phyloP scores from a whole-genome alignment of 2,797 vertebrate genomes.

The Brotula barbata region DNA sequence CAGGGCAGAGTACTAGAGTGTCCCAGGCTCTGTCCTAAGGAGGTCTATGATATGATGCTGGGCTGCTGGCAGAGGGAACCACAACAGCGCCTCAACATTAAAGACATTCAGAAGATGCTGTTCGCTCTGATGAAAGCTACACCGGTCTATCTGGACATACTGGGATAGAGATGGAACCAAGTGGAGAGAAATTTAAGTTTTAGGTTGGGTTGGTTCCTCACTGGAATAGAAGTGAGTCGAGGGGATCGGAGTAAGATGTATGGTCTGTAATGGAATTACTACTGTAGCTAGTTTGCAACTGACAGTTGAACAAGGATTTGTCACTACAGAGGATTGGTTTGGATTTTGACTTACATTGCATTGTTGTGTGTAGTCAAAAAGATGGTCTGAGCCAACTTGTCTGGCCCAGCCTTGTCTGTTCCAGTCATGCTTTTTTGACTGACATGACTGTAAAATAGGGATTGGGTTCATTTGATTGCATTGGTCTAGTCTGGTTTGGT shows the following conservation, averaged over 20 bases:
- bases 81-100: slow-evolving; percentile 94
- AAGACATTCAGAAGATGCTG: slow-evolving; percentile 96
- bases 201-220: slow-evolving; percentile 11
- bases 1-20: slow-evolving; percentile 95
- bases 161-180: slow-evolving; percentile 81
- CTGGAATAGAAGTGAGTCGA: not conserved
- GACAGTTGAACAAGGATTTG: slow-evolving; percentile 14
- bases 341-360: slow-evolving; percentile 21
- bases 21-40: slow-evolving; percentile 92
- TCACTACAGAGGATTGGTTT: slow-evolving; percentile 1
- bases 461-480: slow-evolving; percentile 16
- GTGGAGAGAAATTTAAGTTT: slow-evolving; percentile 7
- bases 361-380: slow-evolving; percentile 14
- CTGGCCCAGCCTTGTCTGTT: slow-evolving; percentile 9
- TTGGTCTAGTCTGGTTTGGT: slow-evolving; percentile 20
- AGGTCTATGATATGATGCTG: slow-evolving; percentile 96
- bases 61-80: slow-evolving; percentile 99
- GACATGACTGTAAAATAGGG: slow-evolving; percentile 6
- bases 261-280: slow-evolving; percentile 7
- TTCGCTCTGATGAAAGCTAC: slow-evolving; percentile 92
- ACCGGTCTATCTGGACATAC: slow-evolving; percentile 95
- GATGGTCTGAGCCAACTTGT: slow-evolving; percentile 5
- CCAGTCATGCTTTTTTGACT: slow-evolving; percentile 17
- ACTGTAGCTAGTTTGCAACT: slow-evolving; percentile 13
- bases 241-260: not conserved